Base-by-base conservation (phyloP, 1,140 invertebrate species). In the Drosophila erecta region DNA sequence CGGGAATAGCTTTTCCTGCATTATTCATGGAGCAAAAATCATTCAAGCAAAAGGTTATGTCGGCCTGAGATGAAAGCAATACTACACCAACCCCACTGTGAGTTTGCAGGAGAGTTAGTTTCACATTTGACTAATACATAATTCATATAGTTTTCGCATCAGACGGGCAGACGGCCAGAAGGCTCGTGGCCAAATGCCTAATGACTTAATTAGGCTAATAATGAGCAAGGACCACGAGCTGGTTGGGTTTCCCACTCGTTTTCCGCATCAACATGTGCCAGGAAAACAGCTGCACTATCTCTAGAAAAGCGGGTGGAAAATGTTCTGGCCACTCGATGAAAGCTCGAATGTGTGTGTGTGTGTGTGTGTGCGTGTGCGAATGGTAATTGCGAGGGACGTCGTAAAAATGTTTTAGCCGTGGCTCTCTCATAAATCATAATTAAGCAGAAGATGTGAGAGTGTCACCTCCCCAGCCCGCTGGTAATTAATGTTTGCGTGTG, bases 161-260 rank as follows among this genome's bases (percentile, higher is more conserved):
- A 65, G 40, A 22, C 10, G 35, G 3, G 49, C 30, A 30, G 27
- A 30, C 58, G 62, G 53, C 71, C 22, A 24, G 27, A 8, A 55
- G 62, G 53, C 71, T 55, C 44, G 74, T 64, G 53, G 74, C 75
- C 83, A 76, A 83, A 79, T 79, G 61, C 66, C 72, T 79, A 89
- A 84, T 87, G 84, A 87, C 84, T 89, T 89, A 87, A 87, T 87
- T 89, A 87, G 76, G 46, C 79, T 80, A 80, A 84, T 87, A 81
- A 87, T 73, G 69, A 77, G 78, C 20, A 22, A 65, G 40, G 20
- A 43, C 57, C 10, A 12, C 27, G 47, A 30, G 14, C 15, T 35
- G 64, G 40, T 15, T 35, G 64, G 40, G n/a, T 22, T 51, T 11
- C 47, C 22, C 46, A 22, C 37, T 30, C 24, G 4, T 12, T 24